Base-by-base conservation (phyloP, 2,113 vertebrate species). In the Nycticebus coucang region DNA sequence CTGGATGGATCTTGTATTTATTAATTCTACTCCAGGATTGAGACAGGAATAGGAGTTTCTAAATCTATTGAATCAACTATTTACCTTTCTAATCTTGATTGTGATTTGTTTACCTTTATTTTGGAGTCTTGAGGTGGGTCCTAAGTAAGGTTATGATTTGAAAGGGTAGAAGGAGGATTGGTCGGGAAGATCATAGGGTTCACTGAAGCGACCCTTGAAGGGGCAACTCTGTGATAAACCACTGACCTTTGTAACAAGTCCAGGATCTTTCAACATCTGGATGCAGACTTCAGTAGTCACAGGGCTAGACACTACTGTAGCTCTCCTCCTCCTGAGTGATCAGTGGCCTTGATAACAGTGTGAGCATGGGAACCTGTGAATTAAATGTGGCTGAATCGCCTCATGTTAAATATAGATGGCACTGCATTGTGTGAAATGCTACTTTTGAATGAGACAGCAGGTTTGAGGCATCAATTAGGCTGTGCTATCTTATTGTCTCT, bases 371-470 rank as follows among this genome's bases (percentile, higher is more conserved):
- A 64, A 35, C n/a, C 12, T 81, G n/a, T 24, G 69, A 55, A 94
- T 84, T 91, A 95, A 86, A 77, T 75, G 75, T 66, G 64, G 59
- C 91, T 93, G 80, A 80, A 35, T 77, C 71, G 57, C 74, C 72
- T 78, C 87, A 89, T 37, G 86, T 96, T 90, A 94, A 95, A 93
- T 91, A 95, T 41, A 62, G 62, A 62, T 35, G 11, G 10, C 7
- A 28, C 71, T 57, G 53, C 69, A 35, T 66, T 26, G 57, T 89
- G 30, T 86, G 75, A 94, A 94, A 37, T 59, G 18, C 59, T 91
- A n/a, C 69, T 93, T 93, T 57, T 72, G 89, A 95, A 87, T 94
- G 74, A 95, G 93, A 60, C 81, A 87, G 75, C 35, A 74, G 59
- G 66, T 57, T 91, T 89, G 41, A 77, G 79, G 82, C 87, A 62